Conservation (phyloP, 53 echinoderm and acorn worm genomes). For the Actinopyga echinites region DNA sequence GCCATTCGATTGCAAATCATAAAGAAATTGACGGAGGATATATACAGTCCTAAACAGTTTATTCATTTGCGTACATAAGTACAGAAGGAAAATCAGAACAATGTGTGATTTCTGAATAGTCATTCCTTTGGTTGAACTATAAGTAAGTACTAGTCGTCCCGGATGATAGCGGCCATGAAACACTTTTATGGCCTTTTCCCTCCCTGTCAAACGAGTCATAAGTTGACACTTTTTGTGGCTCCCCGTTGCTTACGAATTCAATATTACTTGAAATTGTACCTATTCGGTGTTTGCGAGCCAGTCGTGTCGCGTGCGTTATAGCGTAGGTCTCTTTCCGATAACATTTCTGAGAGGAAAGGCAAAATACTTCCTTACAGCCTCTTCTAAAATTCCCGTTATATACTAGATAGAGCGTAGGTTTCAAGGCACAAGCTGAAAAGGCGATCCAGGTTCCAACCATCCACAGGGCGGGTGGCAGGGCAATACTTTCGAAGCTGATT, state of each 20-base stretch:
- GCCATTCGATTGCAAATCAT: too few relatives aligned
- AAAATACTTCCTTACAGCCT: slow-evolving; percentile 93
- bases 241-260: slow-evolving; percentile 37
- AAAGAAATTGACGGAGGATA: too few relatives aligned
- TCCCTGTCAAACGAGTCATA: slow-evolving; percentile 86
- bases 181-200: slow-evolving; percentile 90
- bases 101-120: too few relatives aligned
- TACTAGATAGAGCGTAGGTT: slow-evolving; percentile 82
- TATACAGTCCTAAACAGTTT: too few relatives aligned
- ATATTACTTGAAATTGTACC: slow-evolving; percentile 59
- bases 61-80: too few relatives aligned
- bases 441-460: slow-evolving; percentile 73
- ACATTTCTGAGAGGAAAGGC: slow-evolving; percentile 84
- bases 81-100: too few relatives aligned
- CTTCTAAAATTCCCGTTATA: slow-evolving; percentile 97
- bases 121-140: too few relatives aligned
- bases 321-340: slow-evolving; percentile 94
- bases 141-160: slow-evolving; percentile 55
- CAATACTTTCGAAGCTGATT: neutral
- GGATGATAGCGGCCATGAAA: slow-evolving; percentile 89
- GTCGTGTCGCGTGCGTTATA: slow-evolving; percentile 77
- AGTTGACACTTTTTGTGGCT: slow-evolving; percentile 57
- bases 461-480: slow-evolving; percentile 18
- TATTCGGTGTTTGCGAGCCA: slow-evolving; percentile 78
- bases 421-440: slow-evolving; percentile 84